These are phyloP conservation scores for Amphipoea oculea DNA, from an alignment of 2,888 invertebrate genomes.

Conservation along the genomic window DNA sequence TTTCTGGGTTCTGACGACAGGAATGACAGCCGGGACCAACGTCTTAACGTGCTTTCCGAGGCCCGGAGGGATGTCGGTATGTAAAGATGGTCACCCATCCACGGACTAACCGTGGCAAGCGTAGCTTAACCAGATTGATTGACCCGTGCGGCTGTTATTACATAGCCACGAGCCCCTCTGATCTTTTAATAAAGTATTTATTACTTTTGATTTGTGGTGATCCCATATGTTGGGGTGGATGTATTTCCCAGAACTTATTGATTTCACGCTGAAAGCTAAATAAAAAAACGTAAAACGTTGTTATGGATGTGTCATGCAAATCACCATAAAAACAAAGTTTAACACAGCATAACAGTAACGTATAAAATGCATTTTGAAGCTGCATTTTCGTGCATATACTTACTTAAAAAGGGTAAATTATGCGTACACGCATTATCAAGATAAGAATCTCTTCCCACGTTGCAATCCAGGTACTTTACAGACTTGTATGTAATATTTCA, in stretches of 20 bases:
- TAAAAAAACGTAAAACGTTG: conserved; percentile 21
- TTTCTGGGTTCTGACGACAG: too few species aligned
- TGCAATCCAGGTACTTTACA: conserved; percentile 47
- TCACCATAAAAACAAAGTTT: conserved; percentile 27
- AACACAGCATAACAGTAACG: conserved; percentile 22
- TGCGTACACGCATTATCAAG: conserved; percentile 53
- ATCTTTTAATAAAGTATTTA: not conserved
- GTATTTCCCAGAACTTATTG: conserved; percentile 40
- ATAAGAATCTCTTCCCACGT: conserved; percentile 60
- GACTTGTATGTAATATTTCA: conserved; percentile 52
- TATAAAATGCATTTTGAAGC: conserved; percentile 31
- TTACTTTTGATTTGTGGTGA: not conserved
- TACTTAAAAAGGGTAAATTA: conserved; percentile 57
- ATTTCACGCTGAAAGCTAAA: conserved; percentile 24
- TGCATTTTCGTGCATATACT: conserved; percentile 48
- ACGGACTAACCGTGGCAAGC: not conserved
- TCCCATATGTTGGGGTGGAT: not conserved
- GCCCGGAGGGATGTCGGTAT: not conserved
- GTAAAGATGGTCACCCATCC: not conserved
- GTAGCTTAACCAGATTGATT: not conserved
- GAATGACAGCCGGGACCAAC: too few species aligned
- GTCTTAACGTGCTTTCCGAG: not conserved
- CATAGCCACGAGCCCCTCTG: not conserved
- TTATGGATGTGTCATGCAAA: conserved; percentile 31
- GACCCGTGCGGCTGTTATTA: not conserved